Evolutionary conservation across 2,113 vertebrate species (phyloP).

Genomic region (Alligator sinensis): DNA sequence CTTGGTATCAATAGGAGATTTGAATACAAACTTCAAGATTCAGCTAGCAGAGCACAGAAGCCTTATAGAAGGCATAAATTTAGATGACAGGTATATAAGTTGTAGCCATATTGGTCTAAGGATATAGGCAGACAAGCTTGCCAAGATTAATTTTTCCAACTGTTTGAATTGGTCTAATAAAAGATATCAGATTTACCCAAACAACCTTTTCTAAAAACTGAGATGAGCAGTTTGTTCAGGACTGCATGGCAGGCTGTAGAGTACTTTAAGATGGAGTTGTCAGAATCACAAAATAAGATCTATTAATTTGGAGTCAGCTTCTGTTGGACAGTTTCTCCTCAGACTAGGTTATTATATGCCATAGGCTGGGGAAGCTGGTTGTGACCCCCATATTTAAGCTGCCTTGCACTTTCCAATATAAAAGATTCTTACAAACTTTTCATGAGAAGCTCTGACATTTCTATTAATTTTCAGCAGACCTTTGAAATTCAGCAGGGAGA

Average conservation of each 20-base stretch:
- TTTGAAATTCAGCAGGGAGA: conserved; percentile 44
- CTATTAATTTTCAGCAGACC: conserved; percentile 6
- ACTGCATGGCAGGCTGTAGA: background rate
- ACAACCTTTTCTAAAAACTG: background rate
- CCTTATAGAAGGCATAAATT: background rate
- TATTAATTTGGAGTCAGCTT: background rate
- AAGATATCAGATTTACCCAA: too few relatives aligned
- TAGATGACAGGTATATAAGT: background rate
- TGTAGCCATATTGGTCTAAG: too few relatives aligned
- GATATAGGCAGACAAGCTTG: too few relatives aligned
- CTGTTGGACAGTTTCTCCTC: background rate
- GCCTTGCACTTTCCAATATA: background rate
- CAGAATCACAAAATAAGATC: background rate
- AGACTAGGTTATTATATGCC: background rate
- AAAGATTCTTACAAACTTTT: conserved; percentile 6
- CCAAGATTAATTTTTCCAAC: too few relatives aligned
- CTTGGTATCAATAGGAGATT: background rate
- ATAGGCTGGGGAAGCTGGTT: background rate
- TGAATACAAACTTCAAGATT: accelerated
- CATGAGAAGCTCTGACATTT: conserved; percentile 20
- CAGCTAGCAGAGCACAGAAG: background rate
- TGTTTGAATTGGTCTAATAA: too few relatives aligned
- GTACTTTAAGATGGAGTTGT: background rate
- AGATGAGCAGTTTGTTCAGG: background rate
- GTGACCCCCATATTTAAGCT: background rate